Percentiles rank a stretch among this genome's conserved stretches.
These are phyloP conservation scores for Byasa hedistus DNA, from an alignment of 2,888 invertebrate species.

Conservation along the genomic window DNA sequence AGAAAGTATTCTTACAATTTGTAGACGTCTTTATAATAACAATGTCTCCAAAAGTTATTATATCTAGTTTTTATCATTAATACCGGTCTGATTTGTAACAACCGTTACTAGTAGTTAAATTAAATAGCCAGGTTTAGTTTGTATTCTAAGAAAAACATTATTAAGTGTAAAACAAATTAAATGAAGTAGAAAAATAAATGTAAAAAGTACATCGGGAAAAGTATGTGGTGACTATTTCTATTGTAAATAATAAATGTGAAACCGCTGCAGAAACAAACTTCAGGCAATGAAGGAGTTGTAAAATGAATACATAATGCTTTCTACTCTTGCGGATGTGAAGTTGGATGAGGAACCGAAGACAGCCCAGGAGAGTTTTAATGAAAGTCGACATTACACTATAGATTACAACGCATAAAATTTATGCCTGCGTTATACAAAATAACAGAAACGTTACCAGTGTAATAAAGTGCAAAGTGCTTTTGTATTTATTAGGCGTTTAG, in stretches of 20 bases:
- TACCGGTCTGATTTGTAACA: too few species aligned
- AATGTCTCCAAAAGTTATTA: too few species aligned
- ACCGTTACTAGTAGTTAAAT: too few species aligned
- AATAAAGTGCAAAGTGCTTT: background rate
- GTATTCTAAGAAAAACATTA: too few species aligned
- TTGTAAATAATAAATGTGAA: slow-evolving; percentile 1
- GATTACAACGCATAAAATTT: background rate
- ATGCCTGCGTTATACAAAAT: background rate
- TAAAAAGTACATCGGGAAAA: too few species aligned
- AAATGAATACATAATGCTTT: slow-evolving; percentile 11
- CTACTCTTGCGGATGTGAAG: slow-evolving; percentile 2
- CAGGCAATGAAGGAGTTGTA: background rate
- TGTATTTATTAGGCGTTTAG: background rate
- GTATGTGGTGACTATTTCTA: too few species aligned
- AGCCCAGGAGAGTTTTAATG: background rate
- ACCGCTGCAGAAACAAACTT: slow-evolving; percentile 7
- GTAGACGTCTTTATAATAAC: too few species aligned
- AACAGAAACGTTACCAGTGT: background rate
- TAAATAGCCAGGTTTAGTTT: too few species aligned
- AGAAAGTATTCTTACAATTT: too few species aligned
- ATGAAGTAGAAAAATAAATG: too few species aligned
- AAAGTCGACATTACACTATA: background rate
- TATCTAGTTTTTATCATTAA: too few species aligned
- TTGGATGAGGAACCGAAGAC: slow-evolving; percentile 1
- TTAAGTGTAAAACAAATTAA: too few species aligned